Percentiles rank a stretch among this genome's conserved stretches.
phyloP scores from a whole-genome alignment of 2,113 vertebrate species.

The Brienomyrus brachyistius region DNA sequence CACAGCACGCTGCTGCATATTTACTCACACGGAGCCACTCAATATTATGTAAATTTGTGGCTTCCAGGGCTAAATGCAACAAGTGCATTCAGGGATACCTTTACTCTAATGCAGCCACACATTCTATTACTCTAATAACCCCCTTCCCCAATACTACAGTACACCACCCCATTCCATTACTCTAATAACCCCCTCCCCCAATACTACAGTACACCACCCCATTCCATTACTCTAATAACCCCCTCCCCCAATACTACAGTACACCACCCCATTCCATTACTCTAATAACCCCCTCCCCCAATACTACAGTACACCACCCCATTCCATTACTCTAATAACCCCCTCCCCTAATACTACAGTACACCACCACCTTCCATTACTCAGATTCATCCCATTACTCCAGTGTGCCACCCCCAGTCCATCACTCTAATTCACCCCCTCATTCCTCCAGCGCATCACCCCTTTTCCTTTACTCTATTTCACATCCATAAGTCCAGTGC shows the following conservation, averaged over 20 bases:
- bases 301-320: background rate
- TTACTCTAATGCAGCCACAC: background rate
- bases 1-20: background rate
- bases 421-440: background rate
- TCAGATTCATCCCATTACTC: background rate
- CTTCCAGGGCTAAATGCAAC: background rate
- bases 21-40: background rate
- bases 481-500: background rate
- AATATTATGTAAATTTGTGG: background rate
- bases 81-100: background rate
- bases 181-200: background rate
- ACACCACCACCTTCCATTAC: background rate
- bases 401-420: background rate
- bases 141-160: background rate
- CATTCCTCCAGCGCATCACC: too few relatives aligned
- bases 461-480: too few relatives aligned
- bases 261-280: background rate
- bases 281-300: background rate
- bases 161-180: background rate
- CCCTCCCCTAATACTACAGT: background rate
- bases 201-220: background rate
- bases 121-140: background rate
- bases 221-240: background rate
- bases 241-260: background rate
- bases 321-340: background rate